A percentile compares a stretch with the other conserved stretches of the same genome.
phyloP scores from a whole-genome alignment of 2,113 vertebrate genomes.

The Dipodomys ordii region DNA sequence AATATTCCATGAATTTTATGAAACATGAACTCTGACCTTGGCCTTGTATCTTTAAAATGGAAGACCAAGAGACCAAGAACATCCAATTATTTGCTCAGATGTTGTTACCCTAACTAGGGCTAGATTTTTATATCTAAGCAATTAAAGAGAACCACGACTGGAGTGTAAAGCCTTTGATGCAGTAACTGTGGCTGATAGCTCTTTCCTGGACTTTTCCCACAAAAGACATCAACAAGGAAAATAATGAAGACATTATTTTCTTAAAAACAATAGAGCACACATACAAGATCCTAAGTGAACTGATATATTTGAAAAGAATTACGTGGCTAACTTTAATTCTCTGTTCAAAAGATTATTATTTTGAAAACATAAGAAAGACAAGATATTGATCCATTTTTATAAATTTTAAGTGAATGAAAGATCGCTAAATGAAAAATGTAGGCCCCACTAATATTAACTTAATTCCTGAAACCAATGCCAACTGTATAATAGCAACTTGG shows the following conservation, averaged over 20 bases:
- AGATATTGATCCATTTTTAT: slow-evolving; percentile 47
- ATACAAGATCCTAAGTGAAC: slow-evolving; percentile 51
- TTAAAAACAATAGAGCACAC: slow-evolving; percentile 68
- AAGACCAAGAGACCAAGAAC: slow-evolving; percentile 61
- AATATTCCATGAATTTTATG: slow-evolving; percentile 71
- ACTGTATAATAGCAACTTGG: neutral
- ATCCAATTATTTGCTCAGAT: slow-evolving; percentile 27
- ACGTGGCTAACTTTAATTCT: slow-evolving; percentile 58
- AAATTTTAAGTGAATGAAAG: slow-evolving; percentile 65
- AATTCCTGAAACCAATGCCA: slow-evolving; percentile 65
- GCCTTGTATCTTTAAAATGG: slow-evolving; percentile 54
- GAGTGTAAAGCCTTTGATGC: slow-evolving; percentile 63
- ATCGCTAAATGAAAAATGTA: slow-evolving; percentile 55
- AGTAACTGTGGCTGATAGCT: slow-evolving; percentile 59
- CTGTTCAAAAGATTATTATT: slow-evolving; percentile 64
- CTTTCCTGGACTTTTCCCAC: slow-evolving; percentile 66
- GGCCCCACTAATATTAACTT: slow-evolving; percentile 5
- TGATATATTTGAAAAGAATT: slow-evolving; percentile 60
- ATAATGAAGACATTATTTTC: slow-evolving; percentile 73
- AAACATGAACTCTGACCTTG: slow-evolving; percentile 70
- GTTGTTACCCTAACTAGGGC: slow-evolving; percentile 46
- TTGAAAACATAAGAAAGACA: slow-evolving; percentile 62
- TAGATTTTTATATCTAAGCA: slow-evolving; percentile 59
- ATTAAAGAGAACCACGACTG: slow-evolving; percentile 70
- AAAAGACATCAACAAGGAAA: slow-evolving; percentile 72